These are phyloP conservation scores for Danio albolineatus DNA, from an alignment of 2,797 vertebrate genomes.

Conservation along the genomic window DNA sequence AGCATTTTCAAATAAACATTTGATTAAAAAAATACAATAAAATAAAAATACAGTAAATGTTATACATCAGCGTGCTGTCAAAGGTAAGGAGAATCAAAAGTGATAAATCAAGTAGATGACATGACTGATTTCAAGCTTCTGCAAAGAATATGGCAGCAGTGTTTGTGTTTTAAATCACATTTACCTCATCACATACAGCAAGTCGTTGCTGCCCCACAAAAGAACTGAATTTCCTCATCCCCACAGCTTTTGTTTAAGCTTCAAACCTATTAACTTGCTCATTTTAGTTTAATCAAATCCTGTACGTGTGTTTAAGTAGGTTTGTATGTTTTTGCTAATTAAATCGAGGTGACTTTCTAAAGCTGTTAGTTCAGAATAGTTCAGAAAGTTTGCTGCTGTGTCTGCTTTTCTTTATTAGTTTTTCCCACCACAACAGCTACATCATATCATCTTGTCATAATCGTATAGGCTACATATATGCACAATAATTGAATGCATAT, in stretches of 20 bases:
- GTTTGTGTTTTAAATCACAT: slow-evolving; percentile 26
- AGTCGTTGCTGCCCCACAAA: background rate
- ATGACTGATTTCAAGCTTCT: background rate
- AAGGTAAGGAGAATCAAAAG: too few relatives aligned
- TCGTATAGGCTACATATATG: too few relatives aligned
- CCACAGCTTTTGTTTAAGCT: slow-evolving; percentile 24
- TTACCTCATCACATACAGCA: background rate
- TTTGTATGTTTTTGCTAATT: background rate
- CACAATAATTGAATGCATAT: too few relatives aligned
- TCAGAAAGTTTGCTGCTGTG: too few relatives aligned
- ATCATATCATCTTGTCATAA: too few relatives aligned
- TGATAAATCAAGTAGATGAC: background rate
- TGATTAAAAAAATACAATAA: too few relatives aligned
- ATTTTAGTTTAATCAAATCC: slow-evolving; percentile 50
- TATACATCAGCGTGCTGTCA: too few relatives aligned
- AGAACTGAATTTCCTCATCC: slow-evolving; percentile 37
- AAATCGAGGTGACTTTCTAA: background rate
- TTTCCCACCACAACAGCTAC: too few relatives aligned
- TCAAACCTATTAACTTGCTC: background rate
- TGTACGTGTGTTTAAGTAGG: background rate
- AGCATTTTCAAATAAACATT: too few relatives aligned
- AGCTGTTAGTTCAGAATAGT: background rate
- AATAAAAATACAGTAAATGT: too few relatives aligned
- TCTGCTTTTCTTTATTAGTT: too few relatives aligned
- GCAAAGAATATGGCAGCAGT: background rate